A percentile compares a stretch with the other conserved stretches of the same genome.
phyloP scores from a whole-genome alignment of 2,888 invertebrate species.

The Oligia fasciuncula region DNA sequence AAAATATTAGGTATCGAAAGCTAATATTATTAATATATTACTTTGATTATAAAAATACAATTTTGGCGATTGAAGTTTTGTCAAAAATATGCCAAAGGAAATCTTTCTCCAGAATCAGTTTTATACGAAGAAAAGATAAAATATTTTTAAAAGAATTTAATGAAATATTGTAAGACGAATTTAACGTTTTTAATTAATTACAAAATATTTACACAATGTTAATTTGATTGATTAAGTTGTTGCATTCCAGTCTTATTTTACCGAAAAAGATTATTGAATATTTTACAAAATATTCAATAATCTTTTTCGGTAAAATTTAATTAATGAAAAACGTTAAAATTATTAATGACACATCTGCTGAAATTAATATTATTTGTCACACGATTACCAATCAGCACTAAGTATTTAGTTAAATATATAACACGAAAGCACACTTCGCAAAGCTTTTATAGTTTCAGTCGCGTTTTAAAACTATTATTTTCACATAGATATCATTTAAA shows the following conservation, averaged over 20 bases:
- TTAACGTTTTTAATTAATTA: no score
- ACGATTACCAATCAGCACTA: neutral
- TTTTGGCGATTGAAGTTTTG: neutral
- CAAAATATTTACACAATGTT: no score
- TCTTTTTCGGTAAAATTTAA: no score
- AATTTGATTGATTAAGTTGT: no score
- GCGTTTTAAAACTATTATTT: constrained; percentile 26
- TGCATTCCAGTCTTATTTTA: no score
- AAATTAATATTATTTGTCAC: constrained; percentile 10
- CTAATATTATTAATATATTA: no score
- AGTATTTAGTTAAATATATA: neutral
- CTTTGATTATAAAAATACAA: neutral
- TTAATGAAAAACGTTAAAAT: neutral
- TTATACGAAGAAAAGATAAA: neutral
- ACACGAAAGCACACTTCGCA: constrained; percentile 51
- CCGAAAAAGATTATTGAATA: neutral
- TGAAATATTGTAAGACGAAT: neutral
- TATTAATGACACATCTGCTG: neutral
- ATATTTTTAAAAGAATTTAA: neutral
- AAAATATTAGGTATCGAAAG: neutral
- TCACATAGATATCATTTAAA: neutral
- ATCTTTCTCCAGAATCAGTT: neutral
- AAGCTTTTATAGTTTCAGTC: constrained; percentile 58
- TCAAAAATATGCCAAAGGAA: neutral
- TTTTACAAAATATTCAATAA: no score